phyloP scores from a whole-genome alignment of 2,113 vertebrate genomes.

The Rissa tridactyla region DNA sequence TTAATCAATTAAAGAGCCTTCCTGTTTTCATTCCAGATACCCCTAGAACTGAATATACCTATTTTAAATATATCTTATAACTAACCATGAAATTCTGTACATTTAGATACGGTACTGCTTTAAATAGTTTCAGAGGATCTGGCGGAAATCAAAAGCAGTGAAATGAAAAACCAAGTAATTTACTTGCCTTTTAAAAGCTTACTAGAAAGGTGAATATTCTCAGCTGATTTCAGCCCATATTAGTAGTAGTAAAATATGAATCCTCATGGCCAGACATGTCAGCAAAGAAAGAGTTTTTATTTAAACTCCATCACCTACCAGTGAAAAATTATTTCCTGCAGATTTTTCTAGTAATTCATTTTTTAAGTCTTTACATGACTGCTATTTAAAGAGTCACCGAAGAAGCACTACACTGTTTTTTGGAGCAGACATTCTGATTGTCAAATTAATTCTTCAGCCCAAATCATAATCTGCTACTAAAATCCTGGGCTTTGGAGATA shows the following conservation, averaged over 20 bases:
- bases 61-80: background rate
- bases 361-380: background rate
- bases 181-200: background rate
- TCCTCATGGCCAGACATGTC: background rate
- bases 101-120: background rate
- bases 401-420: background rate
- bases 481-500: background rate
- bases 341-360: background rate
- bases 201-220: background rate
- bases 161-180: constrained; percentile 13
- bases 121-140: background rate
- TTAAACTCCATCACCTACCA: background rate
- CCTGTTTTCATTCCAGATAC: background rate
- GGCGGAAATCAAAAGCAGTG: background rate
- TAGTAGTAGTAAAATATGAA: background rate
- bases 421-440: background rate
- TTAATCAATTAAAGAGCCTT: background rate
- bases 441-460: background rate
- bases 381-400: background rate
- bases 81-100: background rate
- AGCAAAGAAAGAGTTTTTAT: background rate
- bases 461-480: background rate
- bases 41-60: background rate
- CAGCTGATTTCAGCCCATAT: background rate
- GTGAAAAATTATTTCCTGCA: background rate